A percentile compares a stretch with the other conserved stretches of the same genome.
Conservation (phyloP, 1,140 invertebrate genomes). For the Dreissena rostriformis region DNA sequence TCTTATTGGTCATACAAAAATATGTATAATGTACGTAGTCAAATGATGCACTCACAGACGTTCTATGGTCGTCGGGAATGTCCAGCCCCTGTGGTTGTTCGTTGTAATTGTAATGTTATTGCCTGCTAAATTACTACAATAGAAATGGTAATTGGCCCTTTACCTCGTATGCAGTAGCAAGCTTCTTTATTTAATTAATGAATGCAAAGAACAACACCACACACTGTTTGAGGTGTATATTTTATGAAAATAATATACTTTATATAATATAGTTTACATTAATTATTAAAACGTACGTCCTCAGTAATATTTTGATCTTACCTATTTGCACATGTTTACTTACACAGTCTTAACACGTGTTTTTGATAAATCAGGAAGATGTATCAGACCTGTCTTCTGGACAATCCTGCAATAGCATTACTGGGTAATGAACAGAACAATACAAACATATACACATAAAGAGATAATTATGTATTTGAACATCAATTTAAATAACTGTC, state of each 20-base stretch:
- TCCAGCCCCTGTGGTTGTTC: conserved; percentile 26
- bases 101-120: conserved; percentile 22
- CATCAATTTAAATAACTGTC: background rate
- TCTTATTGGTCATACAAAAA: background rate
- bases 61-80: conserved; percentile 12
- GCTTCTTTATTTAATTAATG: background rate
- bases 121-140: conserved; percentile 37
- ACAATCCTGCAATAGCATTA: conserved; percentile 21
- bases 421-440: too few species aligned
- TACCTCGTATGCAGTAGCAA: background rate
- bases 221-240: background rate
- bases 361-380: conserved; percentile 29
- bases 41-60: conserved; percentile 24
- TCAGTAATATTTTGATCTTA: too few species aligned
- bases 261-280: too few species aligned
- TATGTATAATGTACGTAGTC: background rate
- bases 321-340: background rate
- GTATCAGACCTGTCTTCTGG: conserved; percentile 18
- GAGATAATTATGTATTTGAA: too few species aligned
- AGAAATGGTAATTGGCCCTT: background rate
- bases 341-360: conserved; percentile 19
- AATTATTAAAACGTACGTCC: too few species aligned
- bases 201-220: background rate
- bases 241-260: background rate
- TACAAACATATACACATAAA: too few species aligned